phyloP scores from a whole-genome alignment of 2,797 vertebrate species.

The Harpagifer antarcticus region DNA sequence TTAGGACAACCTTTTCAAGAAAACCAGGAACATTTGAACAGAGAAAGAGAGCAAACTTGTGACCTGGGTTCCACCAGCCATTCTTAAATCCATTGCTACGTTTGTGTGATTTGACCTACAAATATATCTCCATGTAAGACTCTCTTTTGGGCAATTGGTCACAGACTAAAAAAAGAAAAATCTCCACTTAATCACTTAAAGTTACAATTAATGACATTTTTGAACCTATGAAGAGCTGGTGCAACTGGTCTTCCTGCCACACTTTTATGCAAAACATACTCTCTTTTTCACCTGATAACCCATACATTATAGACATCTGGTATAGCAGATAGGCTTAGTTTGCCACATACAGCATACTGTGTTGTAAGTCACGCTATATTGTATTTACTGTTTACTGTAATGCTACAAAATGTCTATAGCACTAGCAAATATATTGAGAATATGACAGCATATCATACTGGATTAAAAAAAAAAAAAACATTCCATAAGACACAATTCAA shows the following conservation, averaged over 20 bases:
- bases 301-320: conserved; percentile 14
- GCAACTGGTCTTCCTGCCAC: neutral
- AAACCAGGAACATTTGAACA: conserved; percentile 7
- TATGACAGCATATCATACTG: conserved; percentile 16
- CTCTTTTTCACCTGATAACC: neutral
- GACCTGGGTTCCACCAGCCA: conserved; percentile 12
- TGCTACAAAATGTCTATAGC: conserved; percentile 41
- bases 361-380: conserved; percentile 23
- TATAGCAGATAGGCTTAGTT: conserved; percentile 11
- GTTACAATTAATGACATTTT: neutral
- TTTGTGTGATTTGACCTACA: neutral
- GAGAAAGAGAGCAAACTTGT: conserved; percentile 5
- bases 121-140: neutral
- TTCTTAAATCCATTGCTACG: neutral
- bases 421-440: conserved; percentile 24
- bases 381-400: conserved; percentile 11
- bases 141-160: neutral
- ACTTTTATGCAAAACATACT: neutral
- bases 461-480: conserved; percentile 36
- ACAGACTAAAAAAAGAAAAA: neutral
- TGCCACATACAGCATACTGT: neutral
- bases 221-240: conserved; percentile 11
- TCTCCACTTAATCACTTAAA: neutral
- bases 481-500: conserved; percentile 19
- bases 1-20: conserved; percentile 8